These are phyloP conservation scores for Dermochelys coriacea DNA, from an alignment of 2,797 vertebrate species.

Conservation along the genomic window DNA sequence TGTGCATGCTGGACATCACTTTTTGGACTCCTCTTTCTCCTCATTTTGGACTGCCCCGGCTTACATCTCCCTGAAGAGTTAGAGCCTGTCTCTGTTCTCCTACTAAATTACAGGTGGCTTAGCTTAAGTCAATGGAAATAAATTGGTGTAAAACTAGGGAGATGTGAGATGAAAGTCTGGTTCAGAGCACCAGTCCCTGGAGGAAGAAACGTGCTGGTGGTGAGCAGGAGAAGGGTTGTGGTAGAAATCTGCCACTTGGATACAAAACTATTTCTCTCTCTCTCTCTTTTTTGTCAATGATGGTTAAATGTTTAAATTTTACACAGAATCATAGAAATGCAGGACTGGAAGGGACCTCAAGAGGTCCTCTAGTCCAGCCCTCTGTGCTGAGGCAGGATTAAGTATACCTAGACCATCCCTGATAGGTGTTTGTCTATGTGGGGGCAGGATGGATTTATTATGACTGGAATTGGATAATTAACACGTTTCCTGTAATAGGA, in stretches of 20 bases:
- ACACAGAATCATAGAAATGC: no score
- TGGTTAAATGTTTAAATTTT: no score
- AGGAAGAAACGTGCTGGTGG: background rate
- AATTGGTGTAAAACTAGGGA: background rate
- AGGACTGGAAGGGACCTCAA: no score
- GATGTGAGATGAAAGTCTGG: background rate
- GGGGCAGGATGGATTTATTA: background rate
- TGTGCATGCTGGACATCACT: background rate
- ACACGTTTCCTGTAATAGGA: background rate
- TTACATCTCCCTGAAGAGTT: rapidly evolving
- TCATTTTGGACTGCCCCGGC: background rate
- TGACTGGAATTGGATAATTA: background rate
- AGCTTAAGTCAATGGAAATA: background rate
- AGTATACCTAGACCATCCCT: no score
- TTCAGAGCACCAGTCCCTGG: background rate
- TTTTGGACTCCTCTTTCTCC: background rate
- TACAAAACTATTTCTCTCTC: background rate
- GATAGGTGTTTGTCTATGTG: background rate
- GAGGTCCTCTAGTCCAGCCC: no score
- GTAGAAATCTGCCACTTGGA: background rate
- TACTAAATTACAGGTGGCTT: background rate
- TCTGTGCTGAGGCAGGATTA: no score
- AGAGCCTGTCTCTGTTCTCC: background rate
- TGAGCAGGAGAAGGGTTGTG: background rate
- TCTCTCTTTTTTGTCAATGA: no score